Base-by-base conservation (phyloP, 2,113 vertebrate genomes). In the Ameiurus melas region DNA sequence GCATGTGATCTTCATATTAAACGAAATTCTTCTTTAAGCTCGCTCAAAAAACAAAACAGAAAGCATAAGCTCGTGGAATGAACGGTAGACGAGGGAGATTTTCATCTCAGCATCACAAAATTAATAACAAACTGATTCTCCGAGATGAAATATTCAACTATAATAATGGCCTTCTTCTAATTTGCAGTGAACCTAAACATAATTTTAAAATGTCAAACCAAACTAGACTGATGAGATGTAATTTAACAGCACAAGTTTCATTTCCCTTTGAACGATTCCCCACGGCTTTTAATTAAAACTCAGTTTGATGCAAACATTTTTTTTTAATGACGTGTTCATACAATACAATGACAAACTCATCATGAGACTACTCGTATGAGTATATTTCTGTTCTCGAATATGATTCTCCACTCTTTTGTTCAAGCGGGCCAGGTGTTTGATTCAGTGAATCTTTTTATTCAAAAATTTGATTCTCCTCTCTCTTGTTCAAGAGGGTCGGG, bases 141-240 rank as follows among this genome's bases (percentile, higher is more conserved):
- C 47, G 47, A 30, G 62, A 81, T 81, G 62, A 87, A 81, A 81
- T 87, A 55, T 81, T 86, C 60, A 36, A 13, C 60, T 57, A 20
- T 57, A 77, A 86, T 86, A 78, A 78, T 6, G 8, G 13, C 25
- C 39, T 75, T 22, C 39, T 43, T 25, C 39, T 75, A 47, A 43
- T 47, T 47, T 47, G 10, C 36, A 25, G 36, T 47, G 71, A 43
- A 75, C 20, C 71, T 47, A 75, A 75, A 47, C 39, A 47, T 47
- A 19, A 39, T 71, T 71, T 71, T 39, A 20, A 71, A 71, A 39
- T 39, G 70, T 71, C 70, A 71, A 71, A 8, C 70, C 70, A 20
- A 39, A 39, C 33, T 13, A 9, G 33, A 39, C 6, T 71, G 70
- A 71, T 19, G 70, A 71, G 33, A 71, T 71, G 17, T 39, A 36